Base-by-base conservation (phyloP, 2,113 vertebrate genomes). In the Anser cygnoides region DNA sequence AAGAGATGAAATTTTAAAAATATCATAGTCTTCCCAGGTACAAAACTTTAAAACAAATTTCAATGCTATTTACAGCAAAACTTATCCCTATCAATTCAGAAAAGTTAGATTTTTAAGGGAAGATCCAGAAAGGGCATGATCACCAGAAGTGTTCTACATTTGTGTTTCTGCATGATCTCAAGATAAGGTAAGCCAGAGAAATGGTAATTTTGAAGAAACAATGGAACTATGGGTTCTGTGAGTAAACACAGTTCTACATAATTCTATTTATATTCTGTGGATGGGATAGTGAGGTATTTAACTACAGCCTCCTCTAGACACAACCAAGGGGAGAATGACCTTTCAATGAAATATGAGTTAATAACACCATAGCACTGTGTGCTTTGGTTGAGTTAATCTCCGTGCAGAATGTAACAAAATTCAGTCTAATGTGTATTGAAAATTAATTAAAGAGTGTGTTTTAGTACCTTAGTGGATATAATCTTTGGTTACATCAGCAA, bases 281-380 rank as follows among this genome's bases (percentile, higher is more conserved):
- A n/a, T 86, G 59, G 82, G 21, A 35, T 79, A 66, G 80, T 94
- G 61, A 94, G 55, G 66, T 95, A 92, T 95, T 85, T 95, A 93
- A 92, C 88, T 91, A 14, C 72, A 92, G 62, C 82, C 52, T 92
- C 84, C 85, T 90, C 65, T 92, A 76, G 86, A 89, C 83, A 94
- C 37, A 86, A 91, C 81, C 90, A 95, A 93, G 79, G 81, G 88
- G 90, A 87, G 77, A 91, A 88, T 96, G 96, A 95, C 93, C 95
- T 97, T 96, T 97, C 90, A 93, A 11, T 96, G 94, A 97, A 97
- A 96, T 96, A 96, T 87, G 94, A 97, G 92, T 95, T 97, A 95
- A 96, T 96, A 97, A 95, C 88, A 83, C 65, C 71, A 31, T 59
- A 79, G 63, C 5, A 8, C 93, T 88, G 54, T 90, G 88, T 96